phyloP scores from a whole-genome alignment of 2,888 invertebrate species.

The Galerucella calmariensis region DNA sequence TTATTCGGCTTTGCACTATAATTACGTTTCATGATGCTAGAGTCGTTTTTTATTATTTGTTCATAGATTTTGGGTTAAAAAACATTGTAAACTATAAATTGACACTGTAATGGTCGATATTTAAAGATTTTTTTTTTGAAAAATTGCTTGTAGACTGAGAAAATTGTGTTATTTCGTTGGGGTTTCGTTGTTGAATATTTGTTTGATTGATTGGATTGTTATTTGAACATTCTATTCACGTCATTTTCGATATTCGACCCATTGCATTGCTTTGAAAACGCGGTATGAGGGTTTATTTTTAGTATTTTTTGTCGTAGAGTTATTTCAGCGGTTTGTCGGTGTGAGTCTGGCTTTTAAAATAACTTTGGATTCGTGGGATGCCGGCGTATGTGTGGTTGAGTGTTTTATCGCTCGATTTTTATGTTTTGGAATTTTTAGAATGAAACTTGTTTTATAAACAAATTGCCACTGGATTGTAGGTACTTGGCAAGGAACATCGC shows the following conservation, averaged over 20 bases:
- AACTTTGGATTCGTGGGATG: slow-evolving; percentile 41
- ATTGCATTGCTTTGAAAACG: slow-evolving; percentile 29
- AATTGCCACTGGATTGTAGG: background rate
- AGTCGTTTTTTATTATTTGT: slow-evolving; percentile 12
- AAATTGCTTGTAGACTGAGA: slow-evolving; percentile 9
- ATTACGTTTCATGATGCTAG: slow-evolving; percentile 42
- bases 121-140: background rate
- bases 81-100: background rate
- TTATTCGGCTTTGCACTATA: slow-evolving; percentile 32
- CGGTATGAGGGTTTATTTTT: slow-evolving; percentile 42
- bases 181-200: slow-evolving; percentile 27
- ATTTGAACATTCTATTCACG: slow-evolving; percentile 49
- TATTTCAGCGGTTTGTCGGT: slow-evolving; percentile 41
- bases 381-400: slow-evolving; percentile 34
- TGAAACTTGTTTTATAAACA: slow-evolving; percentile 21
- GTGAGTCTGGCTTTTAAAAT: slow-evolving; percentile 42
- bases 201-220: slow-evolving; percentile 48
- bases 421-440: slow-evolving; percentile 20
- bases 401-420: slow-evolving; percentile 36
- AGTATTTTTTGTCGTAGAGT: slow-evolving; percentile 38
- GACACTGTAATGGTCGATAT: background rate
- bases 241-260: slow-evolving; percentile 48
- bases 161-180: background rate
- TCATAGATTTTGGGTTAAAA: background rate
- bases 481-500: background rate